A percentile compares a stretch with the other conserved stretches of the same genome.
Conservation (phyloP, 2,888 invertebrate species). For the Julus scanicus region DNA sequence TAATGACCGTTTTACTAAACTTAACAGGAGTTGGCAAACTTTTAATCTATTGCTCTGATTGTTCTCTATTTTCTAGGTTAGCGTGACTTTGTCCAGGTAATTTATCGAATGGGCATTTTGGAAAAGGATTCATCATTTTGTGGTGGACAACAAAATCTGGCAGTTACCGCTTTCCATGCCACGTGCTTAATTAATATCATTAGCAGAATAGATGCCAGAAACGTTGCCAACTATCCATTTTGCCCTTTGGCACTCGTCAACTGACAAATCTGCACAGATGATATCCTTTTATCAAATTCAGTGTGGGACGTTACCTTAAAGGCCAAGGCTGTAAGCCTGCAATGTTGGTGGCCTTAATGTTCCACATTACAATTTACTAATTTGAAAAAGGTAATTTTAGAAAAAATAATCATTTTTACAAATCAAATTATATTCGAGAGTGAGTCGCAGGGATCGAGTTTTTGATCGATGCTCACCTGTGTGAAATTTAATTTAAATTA, state of each 20-base stretch:
- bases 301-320: conserved; percentile 8
- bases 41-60: neutral
- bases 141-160: neutral
- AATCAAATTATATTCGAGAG: neutral
- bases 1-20: too few relatives aligned
- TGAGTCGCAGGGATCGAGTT: neutral
- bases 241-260: neutral
- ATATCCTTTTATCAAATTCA: neutral
- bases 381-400: neutral
- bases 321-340: neutral
- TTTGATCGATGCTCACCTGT: neutral
- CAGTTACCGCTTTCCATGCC: neutral
- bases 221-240: neutral
- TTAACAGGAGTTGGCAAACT: too few relatives aligned
- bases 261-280: neutral
- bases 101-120: neutral
- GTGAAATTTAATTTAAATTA: neutral
- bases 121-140: neutral
- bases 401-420: neutral
- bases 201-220: neutral
- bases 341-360: neutral
- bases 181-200: neutral
- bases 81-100: conserved; percentile 50
- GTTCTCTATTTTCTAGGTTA: conserved; percentile 38
- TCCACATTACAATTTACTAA: neutral